phyloP scores from a whole-genome alignment of 2,888 invertebrate genomes.

The Aphodius granarius region DNA sequence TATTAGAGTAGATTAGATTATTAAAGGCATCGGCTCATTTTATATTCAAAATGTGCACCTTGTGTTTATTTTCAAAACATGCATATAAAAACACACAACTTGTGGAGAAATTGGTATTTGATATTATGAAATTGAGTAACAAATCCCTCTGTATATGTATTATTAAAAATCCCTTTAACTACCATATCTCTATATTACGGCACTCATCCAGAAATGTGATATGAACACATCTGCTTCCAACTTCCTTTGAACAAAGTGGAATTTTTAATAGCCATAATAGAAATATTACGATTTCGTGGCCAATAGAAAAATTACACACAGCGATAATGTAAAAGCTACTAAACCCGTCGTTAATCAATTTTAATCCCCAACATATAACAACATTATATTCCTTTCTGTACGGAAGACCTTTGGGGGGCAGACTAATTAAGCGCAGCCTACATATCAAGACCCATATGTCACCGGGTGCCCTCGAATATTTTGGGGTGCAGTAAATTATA shows the following conservation, averaged over 20 bases:
- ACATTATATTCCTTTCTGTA: not conserved
- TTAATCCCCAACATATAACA: not conserved
- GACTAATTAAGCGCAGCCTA: constrained; percentile 11
- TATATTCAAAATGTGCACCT: not conserved
- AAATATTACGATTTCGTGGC: not conserved
- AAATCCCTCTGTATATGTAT: not conserved
- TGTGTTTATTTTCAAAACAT: not conserved
- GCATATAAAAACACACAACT: not conserved
- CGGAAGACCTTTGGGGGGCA: not conserved
- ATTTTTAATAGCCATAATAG: not conserved
- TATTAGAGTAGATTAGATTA: no score
- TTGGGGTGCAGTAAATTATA: not conserved
- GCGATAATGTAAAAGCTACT: not conserved
- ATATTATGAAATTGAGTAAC: no score
- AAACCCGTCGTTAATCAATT: not conserved
- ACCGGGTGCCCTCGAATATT: not conserved
- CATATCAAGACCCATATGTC: constrained; percentile 11
- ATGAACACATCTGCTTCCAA: not conserved
- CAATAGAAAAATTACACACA: not conserved
- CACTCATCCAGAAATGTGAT: not conserved
- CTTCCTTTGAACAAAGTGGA: not conserved
- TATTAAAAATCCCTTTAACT: not conserved
- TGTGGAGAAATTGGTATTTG: no score
- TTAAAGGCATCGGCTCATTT: not conserved
- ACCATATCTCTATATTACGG: not conserved